A percentile compares a stretch with the other conserved stretches of the same genome.
These are phyloP conservation scores for Arnoldichthys spilopterus DNA, from an alignment of 2,797 vertebrate species.

Conservation along the genomic window DNA sequence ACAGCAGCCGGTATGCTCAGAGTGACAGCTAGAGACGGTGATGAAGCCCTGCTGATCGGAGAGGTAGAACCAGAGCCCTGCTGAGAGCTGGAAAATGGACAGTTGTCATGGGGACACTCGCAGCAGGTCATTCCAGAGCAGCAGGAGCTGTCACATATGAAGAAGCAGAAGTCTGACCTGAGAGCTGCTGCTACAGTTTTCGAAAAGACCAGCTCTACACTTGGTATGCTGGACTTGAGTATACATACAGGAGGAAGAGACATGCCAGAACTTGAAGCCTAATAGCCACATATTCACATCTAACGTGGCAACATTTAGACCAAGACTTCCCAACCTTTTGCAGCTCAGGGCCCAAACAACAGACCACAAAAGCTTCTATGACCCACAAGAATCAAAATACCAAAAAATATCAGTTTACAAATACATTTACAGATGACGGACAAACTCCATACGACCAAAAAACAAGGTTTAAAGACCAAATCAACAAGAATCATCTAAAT, in stretches of 20 bases:
- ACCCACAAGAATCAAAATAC: too few species aligned
- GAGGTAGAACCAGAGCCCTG: constrained; percentile 40
- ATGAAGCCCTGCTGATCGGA: constrained; percentile 16
- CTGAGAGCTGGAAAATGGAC: constrained; percentile 19
- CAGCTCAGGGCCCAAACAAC: too few species aligned
- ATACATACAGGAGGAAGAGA: not conserved
- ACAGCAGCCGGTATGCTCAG: constrained; percentile 15
- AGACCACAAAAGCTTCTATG: too few species aligned
- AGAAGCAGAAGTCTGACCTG: constrained; percentile 14
- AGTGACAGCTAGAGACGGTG: constrained; percentile 22
- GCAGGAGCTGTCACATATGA: constrained; percentile 27
- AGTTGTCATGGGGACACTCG: constrained; percentile 35
- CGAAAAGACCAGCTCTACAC: constrained; percentile 6
- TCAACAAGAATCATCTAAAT: too few species aligned
- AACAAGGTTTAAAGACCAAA: too few species aligned
- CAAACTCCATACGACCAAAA: too few species aligned
- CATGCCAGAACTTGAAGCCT: not conserved
- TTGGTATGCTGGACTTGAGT: not conserved
- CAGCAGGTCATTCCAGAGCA: constrained; percentile 14
- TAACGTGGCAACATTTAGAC: not conserved
- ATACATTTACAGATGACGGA: too few species aligned
- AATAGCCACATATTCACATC: too few species aligned
- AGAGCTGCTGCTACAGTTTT: constrained; percentile 27
- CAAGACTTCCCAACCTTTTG: not conserved
- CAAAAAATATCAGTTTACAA: too few species aligned